phyloP scores from a whole-genome alignment of 2,797 vertebrate species.

The Poecilia velifera region DNA sequence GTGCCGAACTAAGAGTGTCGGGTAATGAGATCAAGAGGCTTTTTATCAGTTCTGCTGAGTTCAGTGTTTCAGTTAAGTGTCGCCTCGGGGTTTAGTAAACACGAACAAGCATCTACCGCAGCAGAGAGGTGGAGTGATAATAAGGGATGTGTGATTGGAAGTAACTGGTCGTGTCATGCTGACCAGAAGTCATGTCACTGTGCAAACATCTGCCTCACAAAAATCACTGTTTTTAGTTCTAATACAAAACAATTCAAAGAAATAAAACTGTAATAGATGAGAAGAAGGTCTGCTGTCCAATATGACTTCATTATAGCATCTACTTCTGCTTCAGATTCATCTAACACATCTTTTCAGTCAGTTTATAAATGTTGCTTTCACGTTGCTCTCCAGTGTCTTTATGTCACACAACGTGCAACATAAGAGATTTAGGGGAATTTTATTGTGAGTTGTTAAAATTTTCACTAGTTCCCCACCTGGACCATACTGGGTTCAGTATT shows the following conservation, averaged over 20 bases:
- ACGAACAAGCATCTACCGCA: slow-evolving; percentile 34
- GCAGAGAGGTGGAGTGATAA: slow-evolving; percentile 33
- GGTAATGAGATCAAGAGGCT: slow-evolving; percentile 70
- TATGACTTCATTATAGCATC: neutral
- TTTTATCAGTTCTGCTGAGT: slow-evolving; percentile 66
- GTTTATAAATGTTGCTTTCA: neutral
- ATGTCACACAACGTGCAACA: neutral
- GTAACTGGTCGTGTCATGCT: slow-evolving; percentile 3
- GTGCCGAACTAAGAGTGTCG: slow-evolving; percentile 66
- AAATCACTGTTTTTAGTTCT: neutral
- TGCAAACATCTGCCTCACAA: neutral
- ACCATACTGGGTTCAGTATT: neutral
- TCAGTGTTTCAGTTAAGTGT: slow-evolving; percentile 54
- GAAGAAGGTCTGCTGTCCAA: neutral
- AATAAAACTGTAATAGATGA: slow-evolving; percentile 12
- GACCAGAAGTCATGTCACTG: neutral
- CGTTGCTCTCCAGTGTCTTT: neutral
- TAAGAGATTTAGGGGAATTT: neutral
- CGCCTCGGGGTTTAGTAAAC: slow-evolving; percentile 51
- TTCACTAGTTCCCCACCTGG: neutral
- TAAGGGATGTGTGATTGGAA: slow-evolving; percentile 18
- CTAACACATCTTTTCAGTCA: neutral
- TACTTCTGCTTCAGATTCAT: neutral
- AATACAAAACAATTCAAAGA: neutral
- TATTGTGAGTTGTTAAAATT: neutral